These are phyloP conservation scores for Aldabrachelys gigantea DNA, from an alignment of 2,113 vertebrate species.

Conservation along the genomic window DNA sequence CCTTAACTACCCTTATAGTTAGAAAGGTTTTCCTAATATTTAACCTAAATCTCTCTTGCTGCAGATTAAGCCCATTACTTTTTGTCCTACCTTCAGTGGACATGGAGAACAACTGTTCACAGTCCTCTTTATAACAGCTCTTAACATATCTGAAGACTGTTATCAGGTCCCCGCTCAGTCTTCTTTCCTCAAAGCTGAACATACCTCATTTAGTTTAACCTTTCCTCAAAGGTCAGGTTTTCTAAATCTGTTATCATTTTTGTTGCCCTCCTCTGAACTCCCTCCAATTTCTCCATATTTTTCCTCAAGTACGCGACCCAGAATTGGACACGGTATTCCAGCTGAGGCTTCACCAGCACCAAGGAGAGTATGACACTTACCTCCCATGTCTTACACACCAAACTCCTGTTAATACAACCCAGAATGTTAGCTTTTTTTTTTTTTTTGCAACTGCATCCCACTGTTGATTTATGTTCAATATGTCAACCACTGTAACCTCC, in stretches of 20 bases:
- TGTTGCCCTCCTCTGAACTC: not conserved
- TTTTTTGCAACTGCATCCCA: not conserved
- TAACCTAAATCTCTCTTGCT: not conserved
- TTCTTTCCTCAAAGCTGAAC: not conserved
- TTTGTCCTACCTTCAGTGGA: not conserved
- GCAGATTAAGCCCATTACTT: not conserved
- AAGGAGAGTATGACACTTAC: too few relatives aligned
- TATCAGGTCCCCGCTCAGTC: not conserved
- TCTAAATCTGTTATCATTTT: not conserved
- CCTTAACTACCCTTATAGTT: not conserved
- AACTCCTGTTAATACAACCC: too few relatives aligned
- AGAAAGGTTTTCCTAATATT: not conserved
- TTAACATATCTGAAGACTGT: not conserved
- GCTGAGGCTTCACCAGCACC: too few relatives aligned
- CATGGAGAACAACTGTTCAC: too few relatives aligned
- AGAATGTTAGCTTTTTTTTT: too few relatives aligned
- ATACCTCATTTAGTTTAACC: not conserved
- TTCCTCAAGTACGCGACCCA: not conserved
- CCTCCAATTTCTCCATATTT: not conserved
- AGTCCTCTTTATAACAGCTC: not conserved
- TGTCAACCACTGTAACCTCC: not conserved
- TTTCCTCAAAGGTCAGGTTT: not conserved
- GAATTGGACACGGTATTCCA: not conserved
- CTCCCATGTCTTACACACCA: too few relatives aligned
- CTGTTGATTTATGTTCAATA: not conserved